These are phyloP conservation scores for Lymantria monacha DNA, from an alignment of 2,888 invertebrate genomes.

Conservation along the genomic window DNA sequence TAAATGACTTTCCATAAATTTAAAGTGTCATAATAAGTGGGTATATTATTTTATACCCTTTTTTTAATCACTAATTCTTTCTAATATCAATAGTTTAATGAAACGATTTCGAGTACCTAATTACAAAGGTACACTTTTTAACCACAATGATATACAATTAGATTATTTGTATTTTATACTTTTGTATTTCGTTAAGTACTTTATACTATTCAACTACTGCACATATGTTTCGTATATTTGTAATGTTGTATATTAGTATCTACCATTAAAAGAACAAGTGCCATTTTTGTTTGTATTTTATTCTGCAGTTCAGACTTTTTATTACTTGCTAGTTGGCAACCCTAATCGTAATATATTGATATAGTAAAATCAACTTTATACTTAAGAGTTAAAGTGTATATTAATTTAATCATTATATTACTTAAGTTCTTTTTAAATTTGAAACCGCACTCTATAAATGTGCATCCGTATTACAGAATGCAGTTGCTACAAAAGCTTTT, in stretches of 20 bases:
- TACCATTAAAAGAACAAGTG: accelerated
- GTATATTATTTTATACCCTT: constrained; percentile 12
- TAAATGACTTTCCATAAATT: too few species aligned
- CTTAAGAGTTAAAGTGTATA: neutral
- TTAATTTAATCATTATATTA: neutral
- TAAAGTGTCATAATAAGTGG: too few species aligned
- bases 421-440: constrained; percentile 2
- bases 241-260: constrained; percentile 5
- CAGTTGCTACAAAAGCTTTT: neutral
- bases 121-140: constrained; percentile 34
- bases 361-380: neutral
- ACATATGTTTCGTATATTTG: constrained; percentile 58
- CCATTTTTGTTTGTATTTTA: neutral
- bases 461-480: constrained; percentile 4
- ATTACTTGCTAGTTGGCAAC: neutral
- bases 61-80: constrained; percentile 29
- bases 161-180: constrained; percentile 41
- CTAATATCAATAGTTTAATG: constrained; percentile 28
- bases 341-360: neutral
- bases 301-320: neutral
- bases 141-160: constrained; percentile 59
- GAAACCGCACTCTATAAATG: constrained; percentile 2
- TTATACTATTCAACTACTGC: constrained; percentile 51
- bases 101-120: constrained; percentile 43
- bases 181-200: constrained; percentile 39